Conservation (phyloP, 2,888 invertebrate genomes). For the Heliconius ethilla region DNA sequence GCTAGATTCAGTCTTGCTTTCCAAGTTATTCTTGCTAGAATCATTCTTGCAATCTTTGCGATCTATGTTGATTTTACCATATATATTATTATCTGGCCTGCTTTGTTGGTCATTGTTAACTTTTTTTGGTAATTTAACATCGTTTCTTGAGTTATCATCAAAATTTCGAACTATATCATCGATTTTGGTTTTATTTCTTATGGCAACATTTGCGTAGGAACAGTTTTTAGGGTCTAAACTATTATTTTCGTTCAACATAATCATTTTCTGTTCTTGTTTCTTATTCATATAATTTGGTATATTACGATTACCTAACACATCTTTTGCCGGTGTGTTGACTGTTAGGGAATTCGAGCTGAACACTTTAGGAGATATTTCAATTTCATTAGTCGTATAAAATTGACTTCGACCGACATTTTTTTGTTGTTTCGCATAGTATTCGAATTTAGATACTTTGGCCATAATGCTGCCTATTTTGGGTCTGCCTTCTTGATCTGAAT, state of each 20-base stretch:
- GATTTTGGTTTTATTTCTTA: constrained; percentile 72
- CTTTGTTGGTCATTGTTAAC: constrained; percentile 69
- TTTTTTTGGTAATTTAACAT: constrained; percentile 68
- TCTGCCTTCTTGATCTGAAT: constrained; percentile 74
- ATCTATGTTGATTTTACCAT: constrained; percentile 67
- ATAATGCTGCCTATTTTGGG: constrained; percentile 82
- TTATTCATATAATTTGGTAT: constrained; percentile 83
- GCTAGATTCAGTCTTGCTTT: constrained; percentile 35
- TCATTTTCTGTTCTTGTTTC: constrained; percentile 76
- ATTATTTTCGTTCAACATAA: constrained; percentile 68
- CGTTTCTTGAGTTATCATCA: constrained; percentile 64
- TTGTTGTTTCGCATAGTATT: constrained; percentile 86
- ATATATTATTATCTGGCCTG: constrained; percentile 66
- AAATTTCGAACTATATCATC: constrained; percentile 78
- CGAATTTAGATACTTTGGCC: constrained; percentile 91
- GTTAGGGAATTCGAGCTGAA: constrained; percentile 90
- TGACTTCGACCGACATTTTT: constrained; percentile 76
- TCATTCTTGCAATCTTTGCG: constrained; percentile 43
- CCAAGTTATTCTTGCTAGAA: constrained; percentile 37
- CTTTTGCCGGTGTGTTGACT: constrained; percentile 91
- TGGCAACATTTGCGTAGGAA: constrained; percentile 71
- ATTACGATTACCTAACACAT: constrained; percentile 87
- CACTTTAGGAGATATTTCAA: constrained; percentile 87
- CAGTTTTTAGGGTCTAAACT: constrained; percentile 64
- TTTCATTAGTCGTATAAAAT: constrained; percentile 71